Percentiles rank a stretch among this genome's conserved stretches.
Conservation (phyloP, 2,113 vertebrate species). For the Chionodraco myersi region DNA sequence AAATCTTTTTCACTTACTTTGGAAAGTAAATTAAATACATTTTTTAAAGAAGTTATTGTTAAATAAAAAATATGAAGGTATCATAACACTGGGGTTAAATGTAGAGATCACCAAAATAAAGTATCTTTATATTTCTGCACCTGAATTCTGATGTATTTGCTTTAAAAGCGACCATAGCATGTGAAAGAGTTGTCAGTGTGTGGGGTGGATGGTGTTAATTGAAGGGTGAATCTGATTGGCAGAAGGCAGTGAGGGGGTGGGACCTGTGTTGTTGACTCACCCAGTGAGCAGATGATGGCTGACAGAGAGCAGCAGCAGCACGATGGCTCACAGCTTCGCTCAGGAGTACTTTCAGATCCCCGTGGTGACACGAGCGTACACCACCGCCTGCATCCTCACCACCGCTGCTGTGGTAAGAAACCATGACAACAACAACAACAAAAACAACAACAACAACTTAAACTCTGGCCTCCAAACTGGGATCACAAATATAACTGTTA, state of each 20-base stretch:
- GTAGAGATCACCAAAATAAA: neutral
- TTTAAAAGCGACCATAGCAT: neutral
- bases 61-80: neutral
- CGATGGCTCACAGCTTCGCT: slow-evolving; percentile 84
- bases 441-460: slow-evolving; percentile 1
- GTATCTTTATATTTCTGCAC: neutral
- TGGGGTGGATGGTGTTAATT: slow-evolving; percentile 42
- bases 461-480: too few relatives aligned
- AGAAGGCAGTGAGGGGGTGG: slow-evolving; percentile 19
- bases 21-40: too few relatives aligned
- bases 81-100: neutral
- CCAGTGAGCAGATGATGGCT: neutral
- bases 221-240: slow-evolving; percentile 36
- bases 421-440: slow-evolving; percentile 68
- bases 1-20: too few relatives aligned
- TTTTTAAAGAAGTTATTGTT: too few relatives aligned
- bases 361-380: slow-evolving; percentile 93
- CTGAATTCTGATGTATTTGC: neutral
- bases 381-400: slow-evolving; percentile 95
- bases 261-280: slow-evolving; percentile 6
- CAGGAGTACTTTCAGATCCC: slow-evolving; percentile 97
- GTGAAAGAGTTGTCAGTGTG: neutral
- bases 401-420: slow-evolving; percentile 95
- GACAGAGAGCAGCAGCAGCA: slow-evolving; percentile 33
- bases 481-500: too few relatives aligned